Evolutionary conservation across 2,888 invertebrate species (phyloP).

Genomic region (Acleris sparsana): DNA sequence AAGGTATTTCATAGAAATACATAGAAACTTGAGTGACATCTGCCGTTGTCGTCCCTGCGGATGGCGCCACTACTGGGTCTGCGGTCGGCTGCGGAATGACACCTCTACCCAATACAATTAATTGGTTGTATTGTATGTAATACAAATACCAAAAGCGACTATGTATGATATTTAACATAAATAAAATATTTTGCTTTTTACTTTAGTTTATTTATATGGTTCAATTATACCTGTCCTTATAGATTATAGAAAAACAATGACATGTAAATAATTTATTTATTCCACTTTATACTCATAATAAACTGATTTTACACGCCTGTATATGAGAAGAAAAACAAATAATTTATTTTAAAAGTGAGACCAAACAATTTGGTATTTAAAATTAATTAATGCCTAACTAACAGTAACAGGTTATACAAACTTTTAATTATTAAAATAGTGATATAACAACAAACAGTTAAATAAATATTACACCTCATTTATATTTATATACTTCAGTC

Average conservation of each 20-base stretch:
- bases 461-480: constrained; percentile 32
- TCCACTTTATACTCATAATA: constrained; percentile 53
- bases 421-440: constrained; percentile 24
- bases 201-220: constrained; percentile 2
- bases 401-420: constrained; percentile 28
- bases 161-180: background rate
- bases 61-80: too few relatives aligned
- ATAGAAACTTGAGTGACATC: too few relatives aligned
- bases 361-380: constrained; percentile 8
- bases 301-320: constrained; percentile 45
- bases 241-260: constrained; percentile 33
- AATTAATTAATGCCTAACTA: constrained; percentile 18
- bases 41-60: too few relatives aligned
- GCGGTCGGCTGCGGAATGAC: too few relatives aligned
- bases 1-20: too few relatives aligned
- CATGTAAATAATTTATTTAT: constrained; percentile 61
- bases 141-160: too few relatives aligned
- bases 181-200: constrained; percentile 15
- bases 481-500: constrained; percentile 22
- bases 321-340: constrained; percentile 23
- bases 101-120: too few relatives aligned
- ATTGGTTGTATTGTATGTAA: too few relatives aligned
- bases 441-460: constrained; percentile 31
- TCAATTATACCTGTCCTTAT: background rate
- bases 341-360: constrained; percentile 37